phyloP scores from a whole-genome alignment of 2,113 vertebrate species.

The Xyrauchen texanus region DNA sequence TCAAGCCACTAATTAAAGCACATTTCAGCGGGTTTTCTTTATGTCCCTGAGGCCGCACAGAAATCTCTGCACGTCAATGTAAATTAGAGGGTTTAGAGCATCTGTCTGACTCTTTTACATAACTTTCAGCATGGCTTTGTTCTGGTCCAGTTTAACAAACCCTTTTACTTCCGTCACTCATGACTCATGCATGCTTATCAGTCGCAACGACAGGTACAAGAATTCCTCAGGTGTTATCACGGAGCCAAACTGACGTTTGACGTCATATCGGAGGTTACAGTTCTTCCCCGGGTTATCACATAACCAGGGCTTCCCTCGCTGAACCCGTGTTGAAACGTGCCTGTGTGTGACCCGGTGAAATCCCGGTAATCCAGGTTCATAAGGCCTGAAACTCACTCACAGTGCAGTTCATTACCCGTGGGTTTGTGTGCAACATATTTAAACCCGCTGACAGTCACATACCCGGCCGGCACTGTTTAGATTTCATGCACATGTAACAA shows the following conservation, averaged over 20 bases:
- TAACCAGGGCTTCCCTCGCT: constrained; percentile 67
- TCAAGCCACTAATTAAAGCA: constrained; percentile 5
- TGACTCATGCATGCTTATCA: constrained; percentile 38
- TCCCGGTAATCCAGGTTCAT: constrained; percentile 60
- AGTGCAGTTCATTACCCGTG: background rate
- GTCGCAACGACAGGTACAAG: constrained; percentile 53
- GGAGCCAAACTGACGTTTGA: constrained; percentile 59
- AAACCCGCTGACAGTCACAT: background rate
- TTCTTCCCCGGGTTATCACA: constrained; percentile 42
- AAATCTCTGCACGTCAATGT: background rate
- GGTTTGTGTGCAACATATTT: background rate
- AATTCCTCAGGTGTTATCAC: constrained; percentile 42
- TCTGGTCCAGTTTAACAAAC: constrained; percentile 48
- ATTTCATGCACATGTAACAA: too few species aligned
- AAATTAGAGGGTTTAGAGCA: background rate
- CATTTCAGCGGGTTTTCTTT: background rate
- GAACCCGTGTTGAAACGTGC: constrained; percentile 63
- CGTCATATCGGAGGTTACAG: constrained; percentile 59
- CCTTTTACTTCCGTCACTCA: constrained; percentile 60
- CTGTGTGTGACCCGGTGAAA: constrained; percentile 64
- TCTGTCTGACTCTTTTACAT: too few species aligned
- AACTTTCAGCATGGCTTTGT: constrained; percentile 36
- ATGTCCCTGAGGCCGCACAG: background rate
- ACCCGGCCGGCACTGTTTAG: background rate
- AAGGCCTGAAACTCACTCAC: constrained; percentile 59